A percentile compares a stretch with the other conserved stretches of the same genome.
Evolutionary conservation across 2,888 invertebrate species (phyloP).

Genomic region (Drosophila infuscata): DNA sequence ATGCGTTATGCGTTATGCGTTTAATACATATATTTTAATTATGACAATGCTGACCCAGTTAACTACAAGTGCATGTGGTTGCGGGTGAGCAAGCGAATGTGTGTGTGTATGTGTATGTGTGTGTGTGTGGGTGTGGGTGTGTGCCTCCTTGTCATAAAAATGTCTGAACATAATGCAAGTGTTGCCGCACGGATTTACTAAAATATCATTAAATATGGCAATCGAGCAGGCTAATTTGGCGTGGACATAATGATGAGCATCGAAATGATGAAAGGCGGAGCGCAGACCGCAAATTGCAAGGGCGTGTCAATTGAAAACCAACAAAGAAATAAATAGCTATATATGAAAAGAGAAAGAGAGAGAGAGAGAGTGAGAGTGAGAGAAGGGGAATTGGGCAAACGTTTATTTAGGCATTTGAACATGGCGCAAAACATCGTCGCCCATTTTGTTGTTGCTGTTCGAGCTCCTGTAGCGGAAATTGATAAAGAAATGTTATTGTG

Average conservation of each 20-base stretch:
- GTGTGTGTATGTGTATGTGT: neutral
- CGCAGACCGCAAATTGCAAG: conserved; percentile 40
- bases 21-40: conserved; percentile 59
- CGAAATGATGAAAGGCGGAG: neutral
- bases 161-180: conserved; percentile 25
- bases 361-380: neutral
- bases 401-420: conserved; percentile 65
- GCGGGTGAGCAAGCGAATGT: neutral
- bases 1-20: conserved; percentile 52
- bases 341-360: neutral
- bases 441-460: conserved; percentile 38
- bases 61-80: neutral
- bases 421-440: conserved; percentile 39
- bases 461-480: conserved; percentile 67
- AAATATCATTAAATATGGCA: conserved; percentile 43
- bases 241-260: conserved; percentile 34
- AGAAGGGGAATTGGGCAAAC: conserved; percentile 31
- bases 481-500: conserved; percentile 76
- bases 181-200: conserved; percentile 38
- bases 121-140: conserved; percentile 1
- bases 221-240: conserved; percentile 47
- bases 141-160: conserved; percentile 26
- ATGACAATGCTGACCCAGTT: conserved; percentile 42
- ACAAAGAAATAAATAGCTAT: neutral
- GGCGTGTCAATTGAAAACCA: conserved; percentile 44